A percentile compares a stretch with the other conserved stretches of the same genome.
These are phyloP conservation scores for Trachymyrmex cornetzi DNA, from an alignment of 1,140 invertebrate species.

Conservation along the genomic window DNA sequence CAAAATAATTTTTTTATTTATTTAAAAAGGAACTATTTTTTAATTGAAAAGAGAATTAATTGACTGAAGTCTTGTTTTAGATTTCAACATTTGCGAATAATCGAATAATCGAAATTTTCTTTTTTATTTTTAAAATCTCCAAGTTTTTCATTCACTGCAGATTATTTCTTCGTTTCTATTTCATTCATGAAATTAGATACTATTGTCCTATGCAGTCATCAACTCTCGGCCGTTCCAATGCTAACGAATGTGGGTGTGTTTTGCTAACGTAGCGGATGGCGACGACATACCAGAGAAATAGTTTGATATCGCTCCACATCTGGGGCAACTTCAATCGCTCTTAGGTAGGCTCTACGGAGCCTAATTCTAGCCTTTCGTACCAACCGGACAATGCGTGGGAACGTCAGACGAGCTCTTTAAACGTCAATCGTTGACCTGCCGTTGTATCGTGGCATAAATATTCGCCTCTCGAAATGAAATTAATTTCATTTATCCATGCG, in stretches of 20 bases:
- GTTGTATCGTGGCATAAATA: slow-evolving; percentile 13
- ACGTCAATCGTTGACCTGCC: slow-evolving; percentile 8
- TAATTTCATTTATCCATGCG: background rate
- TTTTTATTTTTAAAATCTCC: background rate
- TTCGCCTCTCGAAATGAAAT: background rate
- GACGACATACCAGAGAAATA: slow-evolving; percentile 53
- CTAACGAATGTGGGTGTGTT: slow-evolving; percentile 53
- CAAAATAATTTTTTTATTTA: background rate
- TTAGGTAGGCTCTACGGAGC: slow-evolving; percentile 41
- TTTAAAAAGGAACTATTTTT: background rate
- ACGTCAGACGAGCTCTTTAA: slow-evolving; percentile 30
- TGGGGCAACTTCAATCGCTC: slow-evolving; percentile 48
- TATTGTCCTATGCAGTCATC: slow-evolving; percentile 25
- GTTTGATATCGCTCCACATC: slow-evolving; percentile 61
- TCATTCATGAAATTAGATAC: slow-evolving; percentile 30
- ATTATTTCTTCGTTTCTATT: background rate
- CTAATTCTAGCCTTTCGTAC: slow-evolving; percentile 44
- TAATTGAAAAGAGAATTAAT: background rate
- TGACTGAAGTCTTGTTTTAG: background rate
- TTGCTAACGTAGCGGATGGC: slow-evolving; percentile 65
- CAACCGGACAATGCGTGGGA: slow-evolving; percentile 59
- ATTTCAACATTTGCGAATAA: background rate
- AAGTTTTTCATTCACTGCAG: background rate
- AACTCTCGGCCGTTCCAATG: slow-evolving; percentile 42
- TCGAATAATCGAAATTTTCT: background rate